Percentiles rank a stretch among this genome's conserved stretches.
Evolutionary conservation across 2,888 invertebrate species (phyloP).

Genomic region (Ecliptopera silaceata): DNA sequence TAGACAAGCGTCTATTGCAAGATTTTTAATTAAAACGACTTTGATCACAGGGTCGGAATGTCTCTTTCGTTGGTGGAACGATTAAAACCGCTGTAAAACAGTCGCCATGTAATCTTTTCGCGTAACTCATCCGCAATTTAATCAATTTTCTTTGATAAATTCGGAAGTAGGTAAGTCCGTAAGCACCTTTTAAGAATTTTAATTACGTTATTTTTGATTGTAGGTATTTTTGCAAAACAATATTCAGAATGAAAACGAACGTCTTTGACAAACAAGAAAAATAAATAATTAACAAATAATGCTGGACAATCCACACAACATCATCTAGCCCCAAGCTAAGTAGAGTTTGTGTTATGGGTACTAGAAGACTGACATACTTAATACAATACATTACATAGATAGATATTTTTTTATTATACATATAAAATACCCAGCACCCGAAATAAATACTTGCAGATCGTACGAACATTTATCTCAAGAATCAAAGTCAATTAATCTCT

Average conservation of each 20-base stretch:
- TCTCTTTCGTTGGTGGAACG: constrained; percentile 64
- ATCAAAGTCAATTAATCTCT: too few relatives aligned
- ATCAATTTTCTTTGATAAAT: constrained; percentile 37
- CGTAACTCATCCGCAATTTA: constrained; percentile 46
- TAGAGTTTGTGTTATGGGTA: too few relatives aligned
- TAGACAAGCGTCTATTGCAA: constrained; percentile 74
- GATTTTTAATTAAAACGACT: constrained; percentile 79
- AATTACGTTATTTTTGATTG: constrained; percentile 1
- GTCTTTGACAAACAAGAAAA: not conserved
- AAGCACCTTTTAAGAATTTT: constrained; percentile 4
- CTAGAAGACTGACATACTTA: too few relatives aligned
- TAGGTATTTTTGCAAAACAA: constrained; percentile 3
- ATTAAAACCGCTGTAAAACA: constrained; percentile 70
- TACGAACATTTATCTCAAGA: too few relatives aligned
- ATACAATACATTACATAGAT: too few relatives aligned
- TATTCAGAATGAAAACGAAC: not conserved
- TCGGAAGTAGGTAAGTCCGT: constrained; percentile 10
- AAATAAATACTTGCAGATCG: too few relatives aligned
- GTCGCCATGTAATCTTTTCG: constrained; percentile 58
- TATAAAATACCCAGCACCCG: too few relatives aligned
- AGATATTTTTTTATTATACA: too few relatives aligned
- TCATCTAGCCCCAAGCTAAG: too few relatives aligned
- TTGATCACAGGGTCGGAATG: constrained; percentile 75
- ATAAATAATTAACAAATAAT: too few relatives aligned
- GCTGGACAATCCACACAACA: too few relatives aligned